These are phyloP conservation scores for Mythimna lalbum DNA, from an alignment of 2,888 invertebrate species.

Conservation along the genomic window DNA sequence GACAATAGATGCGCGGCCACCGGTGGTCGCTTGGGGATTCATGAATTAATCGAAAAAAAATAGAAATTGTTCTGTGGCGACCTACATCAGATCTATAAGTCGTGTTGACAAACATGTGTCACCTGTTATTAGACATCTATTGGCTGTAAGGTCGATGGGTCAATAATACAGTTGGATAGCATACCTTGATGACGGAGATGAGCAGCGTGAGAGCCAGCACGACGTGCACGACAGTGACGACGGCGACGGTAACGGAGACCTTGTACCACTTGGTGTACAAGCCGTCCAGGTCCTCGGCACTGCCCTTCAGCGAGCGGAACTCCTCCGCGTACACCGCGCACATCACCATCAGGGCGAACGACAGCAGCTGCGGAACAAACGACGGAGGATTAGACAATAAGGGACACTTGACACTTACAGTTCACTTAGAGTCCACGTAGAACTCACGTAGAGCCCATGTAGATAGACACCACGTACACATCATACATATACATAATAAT, in stretches of 20 bases:
- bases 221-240: constrained; percentile 74
- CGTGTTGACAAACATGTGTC: no score
- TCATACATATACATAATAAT: no score
- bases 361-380: constrained; percentile 72
- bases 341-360: constrained; percentile 73
- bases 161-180: no score
- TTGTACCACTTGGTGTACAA: constrained; percentile 76
- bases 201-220: constrained; percentile 76
- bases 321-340: constrained; percentile 75
- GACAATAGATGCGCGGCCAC: no score
- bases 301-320: constrained; percentile 68
- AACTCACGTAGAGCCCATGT: background rate
- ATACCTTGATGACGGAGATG: constrained; percentile 75
- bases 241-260: constrained; percentile 69
- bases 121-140: no score
- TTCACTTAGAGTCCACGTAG: background rate
- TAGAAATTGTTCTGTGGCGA: no score
- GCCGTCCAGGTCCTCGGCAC: constrained; percentile 75
- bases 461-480: no score
- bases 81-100: no score
- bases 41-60: no score
- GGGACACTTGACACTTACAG: no score
- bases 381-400: background rate
- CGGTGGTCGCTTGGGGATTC: no score
- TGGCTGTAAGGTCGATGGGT: no score